Conservation (phyloP, 2,797 vertebrate species). For the Sebastes vulpes region DNA sequence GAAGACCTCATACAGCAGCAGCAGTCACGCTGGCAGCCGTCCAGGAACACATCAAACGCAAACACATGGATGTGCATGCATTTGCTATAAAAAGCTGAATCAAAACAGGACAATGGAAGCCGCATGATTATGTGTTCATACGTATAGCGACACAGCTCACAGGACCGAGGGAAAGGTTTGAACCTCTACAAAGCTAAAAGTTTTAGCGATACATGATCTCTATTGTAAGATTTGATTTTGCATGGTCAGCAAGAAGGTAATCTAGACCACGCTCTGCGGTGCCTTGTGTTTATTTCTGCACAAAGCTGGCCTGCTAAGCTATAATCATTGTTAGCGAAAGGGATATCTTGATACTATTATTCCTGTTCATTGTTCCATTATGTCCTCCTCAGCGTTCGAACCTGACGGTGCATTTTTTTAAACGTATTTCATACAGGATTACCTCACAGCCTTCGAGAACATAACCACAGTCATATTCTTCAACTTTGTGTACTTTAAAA, state of each 20-base stretch:
- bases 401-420: conserved; percentile 40
- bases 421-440: conserved; percentile 28
- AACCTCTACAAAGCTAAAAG: neutral
- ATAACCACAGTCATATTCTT: conserved; percentile 21
- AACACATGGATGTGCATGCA: neutral
- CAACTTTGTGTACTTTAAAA: conserved; percentile 3
- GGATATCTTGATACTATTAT: conserved; percentile 62
- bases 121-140: neutral
- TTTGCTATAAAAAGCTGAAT: neutral
- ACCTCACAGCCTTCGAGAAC: conserved; percentile 24
- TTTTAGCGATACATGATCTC: conserved; percentile 41
- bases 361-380: conserved; percentile 64
- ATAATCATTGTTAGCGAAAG: conserved; percentile 68
- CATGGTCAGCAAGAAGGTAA: conserved; percentile 58
- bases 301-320: conserved; percentile 61
- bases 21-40: neutral
- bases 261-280: conserved; percentile 59
- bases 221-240: conserved; percentile 52
- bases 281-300: conserved; percentile 56
- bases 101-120: neutral
- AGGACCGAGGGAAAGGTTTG: neutral
- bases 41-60: neutral
- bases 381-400: conserved; percentile 41
- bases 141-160: neutral
- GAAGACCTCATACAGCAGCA: neutral